Base-by-base conservation (phyloP, 2,888 invertebrate genomes). In the Diaperis boleti region DNA sequence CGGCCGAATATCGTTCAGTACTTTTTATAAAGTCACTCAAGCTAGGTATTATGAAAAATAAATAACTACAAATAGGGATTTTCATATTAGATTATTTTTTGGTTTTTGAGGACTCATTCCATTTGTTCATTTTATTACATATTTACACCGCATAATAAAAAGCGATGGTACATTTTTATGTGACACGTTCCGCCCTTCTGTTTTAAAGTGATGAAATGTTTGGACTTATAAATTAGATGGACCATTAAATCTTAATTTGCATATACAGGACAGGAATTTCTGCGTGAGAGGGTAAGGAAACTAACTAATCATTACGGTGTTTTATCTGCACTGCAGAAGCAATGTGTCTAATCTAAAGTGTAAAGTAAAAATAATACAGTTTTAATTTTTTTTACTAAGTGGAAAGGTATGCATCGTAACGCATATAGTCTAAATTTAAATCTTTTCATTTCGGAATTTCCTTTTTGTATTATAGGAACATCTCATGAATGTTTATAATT, bases 291-390 rank as follows among this genome's bases (percentile, higher is more conserved):
- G 39, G 18, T 26, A 50, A 49, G 17, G 26, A 59, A 59, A 20
- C 18, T 37, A 13, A 7, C 39, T 59, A 59, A 35, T 59, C 56
- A 62, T 47, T 62, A 62, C 31, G 20, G 56, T 62, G 37, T 47
- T 37, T 14, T 22, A 42, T 42, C 41, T 56, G 37, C 45, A 20
- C 22, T 56, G 56, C 45, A 62, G 55, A 39, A 44, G 45, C 11
- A 39, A 18, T 11, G 14, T 45, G 45, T 59, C 14, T 18, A 31
- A 35, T 5, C 7, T 3, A 50, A 14, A 31, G 50, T 59, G 59
- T 50, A n/a, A n/a, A n/a, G 50, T 31, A 8, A 33, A 41, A 42
- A 59, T 7, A 42, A 15, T 6, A 22, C 14, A 11, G 18, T 50
- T 50, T 33, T 59, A n/a, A 42, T 18, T 17, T 50, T 41, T 31